These are phyloP conservation scores for Ifrita kowaldi DNA, from an alignment of 2,113 vertebrate genomes.

Conservation along the genomic window DNA sequence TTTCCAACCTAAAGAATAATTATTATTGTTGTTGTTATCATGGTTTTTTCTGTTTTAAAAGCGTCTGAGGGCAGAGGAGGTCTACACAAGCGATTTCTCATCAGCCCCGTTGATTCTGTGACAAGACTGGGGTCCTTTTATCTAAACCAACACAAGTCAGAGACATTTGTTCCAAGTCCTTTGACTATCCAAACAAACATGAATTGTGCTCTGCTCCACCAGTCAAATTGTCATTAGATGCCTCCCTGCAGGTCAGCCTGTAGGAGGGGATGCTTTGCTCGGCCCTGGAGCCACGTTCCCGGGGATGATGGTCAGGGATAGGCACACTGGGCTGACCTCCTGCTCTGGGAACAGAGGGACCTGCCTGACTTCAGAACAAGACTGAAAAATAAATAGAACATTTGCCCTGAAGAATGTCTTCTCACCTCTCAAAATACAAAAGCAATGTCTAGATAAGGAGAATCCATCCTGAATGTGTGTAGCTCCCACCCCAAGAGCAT, in stretches of 20 bases:
- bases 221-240: constrained; percentile 17
- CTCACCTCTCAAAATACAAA: background rate
- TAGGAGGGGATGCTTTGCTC: background rate
- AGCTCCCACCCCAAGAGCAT: background rate
- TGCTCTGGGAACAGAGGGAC: background rate
- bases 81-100: background rate
- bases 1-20: background rate
- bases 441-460: background rate
- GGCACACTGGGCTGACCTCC: background rate
- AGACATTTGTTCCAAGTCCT: constrained; percentile 55
- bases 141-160: background rate
- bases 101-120: background rate
- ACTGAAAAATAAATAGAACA: background rate
- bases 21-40: background rate
- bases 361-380: background rate
- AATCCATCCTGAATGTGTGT: background rate
- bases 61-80: background rate
- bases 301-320: background rate
- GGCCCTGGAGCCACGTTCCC: fast-evolving
- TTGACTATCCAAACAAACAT: constrained; percentile 61
- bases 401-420: background rate
- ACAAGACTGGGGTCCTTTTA: constrained; percentile 27
- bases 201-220: background rate
- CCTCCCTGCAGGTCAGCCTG: background rate
- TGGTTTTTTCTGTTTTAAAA: background rate